phyloP scores from a whole-genome alignment of 2,113 vertebrate species.

The Corvus hawaiiensis region DNA sequence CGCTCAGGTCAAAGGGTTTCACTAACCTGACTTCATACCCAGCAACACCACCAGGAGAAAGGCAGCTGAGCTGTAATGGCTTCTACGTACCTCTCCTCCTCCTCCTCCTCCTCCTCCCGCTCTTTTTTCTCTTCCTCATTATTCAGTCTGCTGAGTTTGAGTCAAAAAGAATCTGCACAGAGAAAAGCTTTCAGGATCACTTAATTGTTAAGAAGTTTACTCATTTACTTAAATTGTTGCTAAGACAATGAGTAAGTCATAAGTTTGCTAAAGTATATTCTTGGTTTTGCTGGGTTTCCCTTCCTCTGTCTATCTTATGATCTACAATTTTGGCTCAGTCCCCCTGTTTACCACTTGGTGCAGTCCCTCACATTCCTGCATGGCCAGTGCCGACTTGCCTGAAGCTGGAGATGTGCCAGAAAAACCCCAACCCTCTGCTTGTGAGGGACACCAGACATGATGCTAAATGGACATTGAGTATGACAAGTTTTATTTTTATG shows the following conservation, averaged over 20 bases:
- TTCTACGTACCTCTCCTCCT: rapidly evolving
- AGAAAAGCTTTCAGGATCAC: neutral
- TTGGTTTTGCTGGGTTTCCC: neutral
- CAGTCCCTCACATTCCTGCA: neutral
- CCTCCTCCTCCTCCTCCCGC: neutral
- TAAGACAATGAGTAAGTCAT: neutral
- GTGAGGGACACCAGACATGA: rapidly evolving
- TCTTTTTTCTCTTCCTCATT: neutral
- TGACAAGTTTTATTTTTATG: neutral
- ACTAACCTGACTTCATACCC: neutral
- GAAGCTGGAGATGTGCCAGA: neutral
- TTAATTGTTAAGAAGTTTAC: neutral
- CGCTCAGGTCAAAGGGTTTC: neutral
- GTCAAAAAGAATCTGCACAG: neutral
- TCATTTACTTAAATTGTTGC: neutral
- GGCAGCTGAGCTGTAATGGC: neutral
- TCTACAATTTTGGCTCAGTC: neutral
- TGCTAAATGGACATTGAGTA: neutral
- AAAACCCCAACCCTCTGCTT: neutral
- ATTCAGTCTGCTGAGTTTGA: neutral
- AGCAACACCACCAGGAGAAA: neutral
- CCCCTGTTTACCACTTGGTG: neutral
- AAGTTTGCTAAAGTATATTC: neutral
- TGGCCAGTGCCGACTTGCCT: neutral
- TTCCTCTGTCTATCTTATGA: neutral